Evolutionary conservation across 2,888 invertebrate genomes (phyloP), one percentile per base, ranked within the genome.

Genomic region (Ctena decussata): DNA sequence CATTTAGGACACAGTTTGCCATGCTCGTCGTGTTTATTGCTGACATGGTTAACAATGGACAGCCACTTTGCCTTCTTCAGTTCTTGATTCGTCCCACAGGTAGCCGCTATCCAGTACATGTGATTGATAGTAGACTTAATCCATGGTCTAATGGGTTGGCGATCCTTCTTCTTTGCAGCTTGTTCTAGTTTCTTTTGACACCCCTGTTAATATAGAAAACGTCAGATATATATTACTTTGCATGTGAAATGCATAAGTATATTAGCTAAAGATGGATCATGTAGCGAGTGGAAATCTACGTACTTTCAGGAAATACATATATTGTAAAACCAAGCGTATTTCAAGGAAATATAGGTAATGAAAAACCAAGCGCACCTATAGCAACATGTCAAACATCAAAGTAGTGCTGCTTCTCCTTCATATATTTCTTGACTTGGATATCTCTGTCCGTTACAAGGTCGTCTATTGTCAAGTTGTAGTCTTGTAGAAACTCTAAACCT

Each of bases 371-470:
- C 6, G 41, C 39, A 84, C 80, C 81, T 84, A 77, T 84, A 44
- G 73, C 53, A 39, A 80, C 49, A 77, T 84, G 84, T 77, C 80
- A 81, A n/a, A 81, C 77, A 76, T 84, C 82, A 65, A 78, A 82
- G 12, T 57, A 46, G 37, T 78, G 82, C n/a, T 71, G n/a, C 6
- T 27, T 78, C 35, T 76, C 80, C n/a, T 39, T 37, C 74, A 84
- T 75, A 46, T 35, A 81, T 37, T 75, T 81, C 39, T 72, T 80
- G 15, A 84, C 57, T 11, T 32, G 41, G 3, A 73, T 39, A 75
- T 84, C 80, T 21, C 80, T 18, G 57, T 84, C 80, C 18, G 84
- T 84, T 1, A 76, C 53, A 12, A 81, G 49, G 8, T 53, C 30
- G 11, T 24, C 35, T 24, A 74, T 72, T 5, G 18, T 44, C 12